These are phyloP conservation scores for Syritta pipiens DNA, from an alignment of 2,888 invertebrate genomes.

Conservation along the genomic window DNA sequence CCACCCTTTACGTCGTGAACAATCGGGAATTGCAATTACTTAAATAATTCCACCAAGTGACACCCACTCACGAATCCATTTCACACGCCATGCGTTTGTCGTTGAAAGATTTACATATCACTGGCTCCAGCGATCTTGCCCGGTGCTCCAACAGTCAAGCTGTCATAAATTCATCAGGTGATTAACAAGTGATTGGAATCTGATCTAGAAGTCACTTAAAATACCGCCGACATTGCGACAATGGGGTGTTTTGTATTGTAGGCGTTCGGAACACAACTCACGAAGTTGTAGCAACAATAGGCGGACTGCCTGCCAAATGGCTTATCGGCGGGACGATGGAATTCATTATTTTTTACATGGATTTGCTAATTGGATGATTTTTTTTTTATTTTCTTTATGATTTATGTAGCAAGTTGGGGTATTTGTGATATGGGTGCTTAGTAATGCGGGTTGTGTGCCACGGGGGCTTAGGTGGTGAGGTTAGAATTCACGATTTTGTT, in stretches of 20 bases:
- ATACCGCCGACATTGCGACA: slow-evolving; percentile 26
- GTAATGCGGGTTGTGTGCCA: too few relatives aligned
- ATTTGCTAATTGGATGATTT: slow-evolving; percentile 25
- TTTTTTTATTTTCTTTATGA: neutral
- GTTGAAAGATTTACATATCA: slow-evolving; percentile 40
- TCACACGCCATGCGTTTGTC: neutral
- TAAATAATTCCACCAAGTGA: neutral
- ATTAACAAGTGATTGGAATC: slow-evolving; percentile 56
- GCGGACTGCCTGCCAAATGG: slow-evolving; percentile 15
- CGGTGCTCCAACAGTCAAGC: slow-evolving; percentile 23
- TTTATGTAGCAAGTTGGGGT: neutral
- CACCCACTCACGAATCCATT: neutral
- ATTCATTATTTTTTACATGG: slow-evolving; percentile 17
- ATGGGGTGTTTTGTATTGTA: neutral
- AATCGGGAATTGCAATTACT: slow-evolving; percentile 1
- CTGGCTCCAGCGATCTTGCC: slow-evolving; percentile 60
- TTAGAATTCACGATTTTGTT: too few relatives aligned
- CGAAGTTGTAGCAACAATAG: slow-evolving; percentile 18
- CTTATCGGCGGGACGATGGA: neutral
- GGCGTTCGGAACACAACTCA: slow-evolving; percentile 13
- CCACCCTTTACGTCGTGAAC: slow-evolving; percentile 1
- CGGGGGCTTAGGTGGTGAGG: too few relatives aligned
- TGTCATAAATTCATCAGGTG: slow-evolving; percentile 53
- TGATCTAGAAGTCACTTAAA: slow-evolving; percentile 34
- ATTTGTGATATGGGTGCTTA: neutral